phyloP scores from a whole-genome alignment of 2,113 vertebrate genomes.

The Saimiri boliviensis region DNA sequence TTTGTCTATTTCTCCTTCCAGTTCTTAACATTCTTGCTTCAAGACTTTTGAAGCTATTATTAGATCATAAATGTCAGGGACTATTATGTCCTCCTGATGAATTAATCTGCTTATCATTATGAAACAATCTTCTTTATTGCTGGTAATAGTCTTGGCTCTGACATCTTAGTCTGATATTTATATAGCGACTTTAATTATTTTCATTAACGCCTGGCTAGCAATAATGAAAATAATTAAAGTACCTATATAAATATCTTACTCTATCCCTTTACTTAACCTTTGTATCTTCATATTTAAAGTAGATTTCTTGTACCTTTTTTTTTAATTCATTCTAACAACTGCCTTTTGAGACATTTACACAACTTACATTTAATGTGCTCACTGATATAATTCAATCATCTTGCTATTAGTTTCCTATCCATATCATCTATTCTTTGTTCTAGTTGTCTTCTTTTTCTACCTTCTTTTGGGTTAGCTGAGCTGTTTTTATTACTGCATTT shows the following conservation, averaged over 20 bases:
- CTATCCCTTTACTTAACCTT: neutral
- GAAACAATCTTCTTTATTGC: neutral
- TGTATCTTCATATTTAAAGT: neutral
- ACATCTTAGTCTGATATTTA: neutral
- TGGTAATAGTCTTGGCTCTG: neutral
- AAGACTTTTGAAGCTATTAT: neutral
- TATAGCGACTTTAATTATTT: neutral
- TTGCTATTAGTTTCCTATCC: no score
- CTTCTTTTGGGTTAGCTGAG: no score
- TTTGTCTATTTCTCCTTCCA: neutral
- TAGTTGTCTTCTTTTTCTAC: no score
- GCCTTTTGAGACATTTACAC: neutral
- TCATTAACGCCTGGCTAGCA: neutral
- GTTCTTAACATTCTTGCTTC: neutral
- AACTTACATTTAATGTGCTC: no score
- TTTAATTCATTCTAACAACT: neutral
- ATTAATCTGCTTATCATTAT: neutral
- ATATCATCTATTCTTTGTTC: no score
- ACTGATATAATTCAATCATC: no score
- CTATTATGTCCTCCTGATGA: neutral
- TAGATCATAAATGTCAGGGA: neutral
- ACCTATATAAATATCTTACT: neutral
- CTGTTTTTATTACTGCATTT: no score
- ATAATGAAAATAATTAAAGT: no score
- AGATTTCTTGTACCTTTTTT: neutral